phyloP scores from a whole-genome alignment of 2,888 invertebrate genomes.

The Peribatodes rhomboidaria region DNA sequence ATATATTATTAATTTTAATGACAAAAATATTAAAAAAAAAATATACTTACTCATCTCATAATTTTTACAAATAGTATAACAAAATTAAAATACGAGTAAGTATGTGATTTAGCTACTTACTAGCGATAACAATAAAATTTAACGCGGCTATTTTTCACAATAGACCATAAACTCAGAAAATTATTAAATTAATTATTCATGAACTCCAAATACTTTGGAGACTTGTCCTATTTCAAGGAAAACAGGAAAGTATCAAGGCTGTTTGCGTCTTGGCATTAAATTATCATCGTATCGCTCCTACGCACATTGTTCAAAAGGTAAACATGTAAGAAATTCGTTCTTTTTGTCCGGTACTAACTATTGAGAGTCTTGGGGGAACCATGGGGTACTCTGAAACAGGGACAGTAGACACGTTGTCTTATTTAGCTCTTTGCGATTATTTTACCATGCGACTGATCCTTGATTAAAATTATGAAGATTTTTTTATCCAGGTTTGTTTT shows the following conservation, averaged over 20 bases:
- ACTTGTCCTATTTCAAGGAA: constrained; percentile 16
- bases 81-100: not conserved
- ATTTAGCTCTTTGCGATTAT: not conserved
- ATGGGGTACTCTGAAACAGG: constrained; percentile 4
- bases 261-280: constrained; percentile 43
- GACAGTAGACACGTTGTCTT: not conserved
- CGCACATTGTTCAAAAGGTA: constrained; percentile 74
- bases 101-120: not conserved
- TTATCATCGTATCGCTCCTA: constrained; percentile 66
- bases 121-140: constrained; percentile 3
- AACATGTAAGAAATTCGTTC: constrained; percentile 75
- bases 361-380: constrained; percentile 47
- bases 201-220: constrained; percentile 14
- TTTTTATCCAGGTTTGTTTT: not conserved
- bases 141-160: not conserved
- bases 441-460: no score
- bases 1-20: no score
- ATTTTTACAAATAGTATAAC: no score
- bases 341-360: constrained; percentile 70
- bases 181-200: constrained; percentile 8
- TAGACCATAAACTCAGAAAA: constrained; percentile 7
- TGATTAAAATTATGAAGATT: no score
- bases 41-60: no score
- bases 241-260: constrained; percentile 59
- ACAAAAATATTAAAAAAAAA: no score